These are phyloP conservation scores for Lutraria rhynchaena DNA, from an alignment of 1,140 invertebrate genomes.

Conservation along the genomic window DNA sequence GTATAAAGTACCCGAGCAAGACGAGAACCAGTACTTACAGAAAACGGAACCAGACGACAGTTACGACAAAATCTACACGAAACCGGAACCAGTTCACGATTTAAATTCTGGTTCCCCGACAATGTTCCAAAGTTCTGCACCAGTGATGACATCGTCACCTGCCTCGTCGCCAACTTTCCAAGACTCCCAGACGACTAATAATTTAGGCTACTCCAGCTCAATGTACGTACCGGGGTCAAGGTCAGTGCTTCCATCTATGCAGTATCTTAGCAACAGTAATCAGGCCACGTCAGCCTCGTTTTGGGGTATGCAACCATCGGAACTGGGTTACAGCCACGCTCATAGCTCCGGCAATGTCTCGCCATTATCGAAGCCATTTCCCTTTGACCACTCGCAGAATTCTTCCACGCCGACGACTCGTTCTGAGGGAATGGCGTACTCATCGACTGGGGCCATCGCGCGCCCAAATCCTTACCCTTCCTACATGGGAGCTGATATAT, in stretches of 20 bases:
- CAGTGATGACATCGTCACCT: constrained; percentile 37
- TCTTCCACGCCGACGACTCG: constrained; percentile 34
- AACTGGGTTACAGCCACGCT: constrained; percentile 39
- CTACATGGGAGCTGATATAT: constrained; percentile 57
- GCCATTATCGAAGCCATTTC: constrained; percentile 37
- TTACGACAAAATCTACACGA: constrained; percentile 49
- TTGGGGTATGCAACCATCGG: constrained; percentile 51
- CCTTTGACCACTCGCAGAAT: constrained; percentile 45
- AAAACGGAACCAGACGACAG: constrained; percentile 44
- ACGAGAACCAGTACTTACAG: constrained; percentile 51
- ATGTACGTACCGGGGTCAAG: constrained; percentile 58
- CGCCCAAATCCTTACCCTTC: constrained; percentile 53
- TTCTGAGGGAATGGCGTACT: constrained; percentile 33
- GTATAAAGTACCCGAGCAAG: constrained; percentile 51
- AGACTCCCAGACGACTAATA: constrained; percentile 47
- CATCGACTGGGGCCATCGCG: constrained; percentile 20
- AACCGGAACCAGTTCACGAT: constrained; percentile 44
- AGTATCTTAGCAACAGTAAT: constrained; percentile 54
- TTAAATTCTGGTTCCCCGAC: constrained; percentile 35
- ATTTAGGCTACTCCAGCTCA: constrained; percentile 49
- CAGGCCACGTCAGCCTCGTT: constrained; percentile 49
- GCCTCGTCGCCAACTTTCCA: constrained; percentile 27
- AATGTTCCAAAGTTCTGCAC: constrained; percentile 51
- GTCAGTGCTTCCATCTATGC: constrained; percentile 54
- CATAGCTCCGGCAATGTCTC: constrained; percentile 20